Evolutionary conservation across 2,113 vertebrate genomes (phyloP).

Genomic region (Acanthisitta chloris): DNA sequence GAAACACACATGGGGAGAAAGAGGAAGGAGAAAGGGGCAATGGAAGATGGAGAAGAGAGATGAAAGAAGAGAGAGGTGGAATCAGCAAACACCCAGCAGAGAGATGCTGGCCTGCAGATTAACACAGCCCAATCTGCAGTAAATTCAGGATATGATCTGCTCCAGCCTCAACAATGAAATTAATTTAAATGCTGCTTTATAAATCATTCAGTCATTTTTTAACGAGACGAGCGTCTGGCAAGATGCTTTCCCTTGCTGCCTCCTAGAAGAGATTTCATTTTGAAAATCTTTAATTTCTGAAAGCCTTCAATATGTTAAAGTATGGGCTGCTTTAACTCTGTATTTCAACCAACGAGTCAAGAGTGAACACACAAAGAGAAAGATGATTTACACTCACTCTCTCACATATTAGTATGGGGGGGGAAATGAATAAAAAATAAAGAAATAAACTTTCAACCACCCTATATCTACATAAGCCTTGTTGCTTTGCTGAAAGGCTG

Average conservation of each 20-base stretch:
- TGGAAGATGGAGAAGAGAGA: not conserved
- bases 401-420: not conserved
- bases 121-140: slow-evolving; percentile 48
- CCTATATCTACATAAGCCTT: not conserved
- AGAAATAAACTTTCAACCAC: not conserved
- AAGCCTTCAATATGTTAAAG: slow-evolving; percentile 50
- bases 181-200: slow-evolving; percentile 55
- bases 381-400: not conserved
- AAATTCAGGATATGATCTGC: slow-evolving; percentile 59
- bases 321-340: not conserved
- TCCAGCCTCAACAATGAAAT: slow-evolving; percentile 56
- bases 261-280: slow-evolving; percentile 46
- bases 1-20: not conserved
- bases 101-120: slow-evolving; percentile 33
- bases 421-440: not conserved
- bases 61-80: not conserved
- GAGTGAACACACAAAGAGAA: slow-evolving; percentile 16
- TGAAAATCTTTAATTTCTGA: slow-evolving; percentile 59
- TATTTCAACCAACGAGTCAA: slow-evolving; percentile 30
- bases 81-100: slow-evolving; percentile 41
- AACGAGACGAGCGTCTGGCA: slow-evolving; percentile 50
- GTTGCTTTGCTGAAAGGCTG: slow-evolving; percentile 35
- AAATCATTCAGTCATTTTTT: slow-evolving; percentile 66
- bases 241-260: not conserved
- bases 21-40: not conserved